These are phyloP conservation scores for Anoncus sp. DNA, from an alignment of 2,888 invertebrate species.

Conservation along the genomic window DNA sequence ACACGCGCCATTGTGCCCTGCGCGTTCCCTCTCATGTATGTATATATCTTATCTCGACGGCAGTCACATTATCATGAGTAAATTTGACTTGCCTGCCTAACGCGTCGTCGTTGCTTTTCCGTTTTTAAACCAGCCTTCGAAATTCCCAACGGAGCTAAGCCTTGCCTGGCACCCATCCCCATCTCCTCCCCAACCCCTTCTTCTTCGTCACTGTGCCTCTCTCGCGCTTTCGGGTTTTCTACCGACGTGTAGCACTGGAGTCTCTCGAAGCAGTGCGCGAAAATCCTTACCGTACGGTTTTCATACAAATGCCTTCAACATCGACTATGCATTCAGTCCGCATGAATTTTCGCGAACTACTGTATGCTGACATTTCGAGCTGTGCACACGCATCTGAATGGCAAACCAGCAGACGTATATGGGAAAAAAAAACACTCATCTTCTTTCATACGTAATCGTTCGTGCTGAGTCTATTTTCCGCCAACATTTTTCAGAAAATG, in stretches of 20 bases:
- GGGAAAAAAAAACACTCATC: constrained; percentile 59
- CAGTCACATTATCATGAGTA: constrained; percentile 79
- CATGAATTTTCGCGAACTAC: constrained; percentile 67
- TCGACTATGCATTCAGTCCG: constrained; percentile 77
- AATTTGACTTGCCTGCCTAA: constrained; percentile 76
- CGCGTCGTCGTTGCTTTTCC: constrained; percentile 48
- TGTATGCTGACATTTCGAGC: constrained; percentile 38
- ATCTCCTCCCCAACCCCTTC: constrained; percentile 9
- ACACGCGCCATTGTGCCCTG: neutral
- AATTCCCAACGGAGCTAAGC: constrained; percentile 56
- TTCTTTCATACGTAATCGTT: constrained; percentile 40
- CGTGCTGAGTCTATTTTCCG: constrained; percentile 8
- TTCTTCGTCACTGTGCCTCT: constrained; percentile 38
- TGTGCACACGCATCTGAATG: constrained; percentile 59
- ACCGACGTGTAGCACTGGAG: constrained; percentile 7
- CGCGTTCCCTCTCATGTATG: neutral
- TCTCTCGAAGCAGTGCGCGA: constrained; percentile 13
- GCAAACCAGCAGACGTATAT: constrained; percentile 57
- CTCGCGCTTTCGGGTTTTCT: constrained; percentile 38
- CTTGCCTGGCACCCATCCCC: constrained; percentile 1
- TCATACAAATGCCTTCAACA: constrained; percentile 65
- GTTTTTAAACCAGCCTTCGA: constrained; percentile 49
- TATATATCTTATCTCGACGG: constrained; percentile 53
- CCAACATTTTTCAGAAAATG: constrained; percentile 33
- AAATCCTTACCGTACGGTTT: constrained; percentile 53